Conservation (phyloP, 2,113 vertebrate genomes). For the Brachirus orientalis region DNA sequence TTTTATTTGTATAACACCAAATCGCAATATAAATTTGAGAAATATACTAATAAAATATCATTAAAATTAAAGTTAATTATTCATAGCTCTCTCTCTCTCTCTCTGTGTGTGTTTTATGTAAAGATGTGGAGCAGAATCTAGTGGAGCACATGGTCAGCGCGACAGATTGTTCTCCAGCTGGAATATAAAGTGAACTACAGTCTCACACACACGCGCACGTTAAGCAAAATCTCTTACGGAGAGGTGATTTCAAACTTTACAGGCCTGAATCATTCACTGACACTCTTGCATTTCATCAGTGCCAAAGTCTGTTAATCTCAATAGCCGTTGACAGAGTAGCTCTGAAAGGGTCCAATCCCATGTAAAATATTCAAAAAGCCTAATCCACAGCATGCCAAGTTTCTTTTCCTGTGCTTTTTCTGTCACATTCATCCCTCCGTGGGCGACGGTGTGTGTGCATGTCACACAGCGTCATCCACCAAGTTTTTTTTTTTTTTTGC, state of each 20-base stretch:
- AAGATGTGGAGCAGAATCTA: constrained; percentile 32
- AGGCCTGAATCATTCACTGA: neutral
- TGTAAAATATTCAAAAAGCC: constrained; percentile 57
- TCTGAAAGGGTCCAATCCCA: constrained; percentile 13
- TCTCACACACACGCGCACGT: constrained; percentile 5
- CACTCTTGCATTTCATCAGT: neutral
- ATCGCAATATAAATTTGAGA: too few species aligned
- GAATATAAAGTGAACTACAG: constrained; percentile 39
- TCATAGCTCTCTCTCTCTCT: too few species aligned
- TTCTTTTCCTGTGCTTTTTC: neutral
- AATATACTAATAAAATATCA: too few species aligned
- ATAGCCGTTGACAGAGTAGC: constrained; percentile 11
- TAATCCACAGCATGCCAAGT: constrained; percentile 1
- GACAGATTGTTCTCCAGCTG: constrained; percentile 55
- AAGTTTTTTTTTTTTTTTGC: too few species aligned
- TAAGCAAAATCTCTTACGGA: neutral
- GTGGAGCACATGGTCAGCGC: constrained; percentile 43
- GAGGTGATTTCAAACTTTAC: neutral
- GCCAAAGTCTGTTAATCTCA: neutral
- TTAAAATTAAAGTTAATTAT: too few species aligned
- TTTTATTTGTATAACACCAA: too few species aligned
- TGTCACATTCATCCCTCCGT: neutral
- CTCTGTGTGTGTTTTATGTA: neutral
- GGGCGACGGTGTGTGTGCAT: neutral
- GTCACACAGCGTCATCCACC: too few species aligned